Conservation (phyloP, 2,888 invertebrate species). For the Apantesis nais region DNA sequence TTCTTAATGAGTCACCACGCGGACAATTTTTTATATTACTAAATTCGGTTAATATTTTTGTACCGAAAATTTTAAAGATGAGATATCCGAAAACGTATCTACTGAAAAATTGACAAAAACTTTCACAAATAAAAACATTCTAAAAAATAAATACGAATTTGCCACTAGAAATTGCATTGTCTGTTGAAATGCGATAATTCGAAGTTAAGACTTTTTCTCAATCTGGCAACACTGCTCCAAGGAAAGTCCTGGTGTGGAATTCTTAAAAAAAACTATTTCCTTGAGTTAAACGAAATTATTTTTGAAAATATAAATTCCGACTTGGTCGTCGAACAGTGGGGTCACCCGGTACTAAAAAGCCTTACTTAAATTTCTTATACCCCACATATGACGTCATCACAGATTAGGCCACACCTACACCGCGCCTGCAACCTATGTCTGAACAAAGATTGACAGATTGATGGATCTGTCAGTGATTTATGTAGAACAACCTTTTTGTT, state of each 20-base stretch:
- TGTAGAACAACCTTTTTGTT: not conserved
- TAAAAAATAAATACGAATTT: not conserved
- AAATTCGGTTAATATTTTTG: too few species aligned
- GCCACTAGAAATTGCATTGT: not conserved
- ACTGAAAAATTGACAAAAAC: not conserved
- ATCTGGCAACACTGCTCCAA: not conserved
- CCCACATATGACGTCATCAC: slow-evolving; percentile 52
- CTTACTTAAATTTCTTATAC: slow-evolving; percentile 44
- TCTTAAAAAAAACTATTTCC: not conserved
- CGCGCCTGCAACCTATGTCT: slow-evolving; percentile 31
- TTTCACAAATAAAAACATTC: not conserved
- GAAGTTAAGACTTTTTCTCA: not conserved
- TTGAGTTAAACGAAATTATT: too few species aligned
- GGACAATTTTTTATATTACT: not conserved
- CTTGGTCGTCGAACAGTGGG: slow-evolving; percentile 12
- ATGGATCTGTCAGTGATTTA: slow-evolving; percentile 11
- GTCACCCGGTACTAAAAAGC: slow-evolving; percentile 38
- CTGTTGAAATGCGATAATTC: too few species aligned
- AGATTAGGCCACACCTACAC: slow-evolving; percentile 43
- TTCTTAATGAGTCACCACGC: not conserved
- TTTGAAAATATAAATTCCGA: slow-evolving; percentile 3
- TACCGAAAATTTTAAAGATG: not conserved
- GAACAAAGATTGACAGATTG: slow-evolving; percentile 30
- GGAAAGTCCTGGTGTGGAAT: not conserved
- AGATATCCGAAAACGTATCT: not conserved